Base-by-base conservation (phyloP, 2,888 invertebrate species). In the Drosophila aldrichi region DNA sequence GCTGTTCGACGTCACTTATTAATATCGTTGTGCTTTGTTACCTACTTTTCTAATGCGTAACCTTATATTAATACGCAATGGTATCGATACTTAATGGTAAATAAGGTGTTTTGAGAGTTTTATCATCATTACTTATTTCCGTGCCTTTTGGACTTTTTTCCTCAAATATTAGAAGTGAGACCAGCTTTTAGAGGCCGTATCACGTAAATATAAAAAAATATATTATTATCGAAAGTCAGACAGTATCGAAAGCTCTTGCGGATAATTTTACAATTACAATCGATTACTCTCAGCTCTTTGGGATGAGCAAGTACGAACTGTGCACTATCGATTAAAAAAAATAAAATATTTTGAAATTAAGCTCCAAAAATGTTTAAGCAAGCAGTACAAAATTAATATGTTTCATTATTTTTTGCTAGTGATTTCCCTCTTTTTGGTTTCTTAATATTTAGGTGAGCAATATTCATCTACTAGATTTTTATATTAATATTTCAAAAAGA, bases 91-190 rank as follows among this genome's bases (percentile, higher is more conserved):
- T 34, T 18, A 8, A 20, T 22, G 22, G 8, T 7, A 22, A 44
- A 22, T n/a, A 2, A 1, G 0, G 0, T 25, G 9, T 9, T 25
- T 9, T n/a, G 16, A 5, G 25, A 2, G 1, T n/a, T n/a, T 46
- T 46, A 22, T 9, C 9, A 48, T 6, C 9, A n/a, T n/a, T 29
- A 25, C 7, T 20, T 2, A 25, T n/a, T 6, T 5, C 2, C 4
- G 2, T 16, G 3, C 1, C 22, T 1, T 2, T 22, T 44, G 8
- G 8, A 8, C 22, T 25, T 22, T 41, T 10, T 18, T 18, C 10
- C 1, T 22, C 22, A 10, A 8, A 2, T 10, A 12, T 22, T 22
- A 22, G 10, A 20, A 10, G 2, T 22, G 2, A 1, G 22, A 16
- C 6, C 9, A 25, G 5, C 18, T 32, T 32, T 18, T 7, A 3